These are phyloP conservation scores for Hemichromis elongatus DNA, from an alignment of 2,113 vertebrate genomes.

Conservation along the genomic window DNA sequence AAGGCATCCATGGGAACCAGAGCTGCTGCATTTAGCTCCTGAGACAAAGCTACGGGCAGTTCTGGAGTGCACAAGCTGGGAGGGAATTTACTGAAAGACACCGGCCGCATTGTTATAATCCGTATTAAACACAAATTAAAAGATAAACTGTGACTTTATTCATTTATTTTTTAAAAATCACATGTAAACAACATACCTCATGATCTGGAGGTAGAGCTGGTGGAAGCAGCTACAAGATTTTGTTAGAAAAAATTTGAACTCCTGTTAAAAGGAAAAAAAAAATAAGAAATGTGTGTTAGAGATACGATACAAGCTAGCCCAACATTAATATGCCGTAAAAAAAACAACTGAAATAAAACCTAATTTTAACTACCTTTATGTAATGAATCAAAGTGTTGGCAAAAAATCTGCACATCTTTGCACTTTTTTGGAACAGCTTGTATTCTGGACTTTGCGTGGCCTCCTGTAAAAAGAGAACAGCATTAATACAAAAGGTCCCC, in stretches of 20 bases:
- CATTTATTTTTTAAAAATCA: background rate
- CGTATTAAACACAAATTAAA: background rate
- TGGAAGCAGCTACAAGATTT: conserved; percentile 78
- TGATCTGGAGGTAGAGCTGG: conserved; percentile 84
- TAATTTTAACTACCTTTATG: conserved; percentile 78
- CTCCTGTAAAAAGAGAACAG: conserved; percentile 70
- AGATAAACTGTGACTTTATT: background rate
- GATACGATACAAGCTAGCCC: background rate
- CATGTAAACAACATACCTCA: conserved; percentile 73
- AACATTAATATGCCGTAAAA: background rate
- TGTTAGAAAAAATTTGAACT: conserved; percentile 83
- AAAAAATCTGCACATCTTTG: conserved; percentile 94
- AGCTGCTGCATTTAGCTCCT: conserved; percentile 80
- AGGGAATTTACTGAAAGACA: conserved; percentile 80
- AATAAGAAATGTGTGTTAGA: background rate
- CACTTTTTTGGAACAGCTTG: conserved; percentile 88
- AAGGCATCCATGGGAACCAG: conserved; percentile 83
- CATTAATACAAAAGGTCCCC: background rate
- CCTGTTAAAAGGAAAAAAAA: conserved; percentile 67
- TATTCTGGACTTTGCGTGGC: conserved; percentile 72
- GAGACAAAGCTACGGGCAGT: conserved; percentile 65
- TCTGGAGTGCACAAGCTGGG: conserved; percentile 77
- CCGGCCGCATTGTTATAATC: background rate
- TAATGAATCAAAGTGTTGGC: conserved; percentile 92
- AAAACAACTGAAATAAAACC: background rate